Conservation (phyloP, 2,113 vertebrate species). For the Cyanoderma ruficeps region DNA sequence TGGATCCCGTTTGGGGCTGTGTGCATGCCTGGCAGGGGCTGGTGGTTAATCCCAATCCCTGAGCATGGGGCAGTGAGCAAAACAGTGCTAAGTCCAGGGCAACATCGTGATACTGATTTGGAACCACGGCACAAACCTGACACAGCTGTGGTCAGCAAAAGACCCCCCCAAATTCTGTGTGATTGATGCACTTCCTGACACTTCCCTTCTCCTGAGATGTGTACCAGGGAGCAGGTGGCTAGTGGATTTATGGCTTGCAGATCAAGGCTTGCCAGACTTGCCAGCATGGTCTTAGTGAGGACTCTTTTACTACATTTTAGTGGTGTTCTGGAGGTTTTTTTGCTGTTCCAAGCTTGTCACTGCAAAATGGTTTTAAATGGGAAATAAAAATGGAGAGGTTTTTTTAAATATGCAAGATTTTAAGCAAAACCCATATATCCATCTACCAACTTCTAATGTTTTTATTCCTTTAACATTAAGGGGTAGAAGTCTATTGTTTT, state of each 20-base stretch:
- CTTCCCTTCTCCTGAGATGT: background rate
- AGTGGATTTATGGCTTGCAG: background rate
- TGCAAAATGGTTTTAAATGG: background rate
- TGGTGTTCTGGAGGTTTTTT: background rate
- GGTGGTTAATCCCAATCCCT: background rate
- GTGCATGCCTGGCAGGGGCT: background rate
- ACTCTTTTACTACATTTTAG: background rate
- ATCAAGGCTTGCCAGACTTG: background rate
- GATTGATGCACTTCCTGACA: accelerated
- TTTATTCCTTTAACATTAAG: background rate
- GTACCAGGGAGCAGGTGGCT: background rate
- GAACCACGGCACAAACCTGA: background rate
- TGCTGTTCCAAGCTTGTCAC: background rate
- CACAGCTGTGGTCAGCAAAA: accelerated
- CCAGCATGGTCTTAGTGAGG: background rate
- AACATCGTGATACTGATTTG: accelerated
- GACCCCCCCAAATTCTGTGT: background rate
- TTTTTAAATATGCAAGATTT: background rate
- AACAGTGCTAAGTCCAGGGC: background rate
- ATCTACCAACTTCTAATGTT: background rate
- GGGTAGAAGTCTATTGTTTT: background rate
- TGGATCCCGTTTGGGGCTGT: accelerated
- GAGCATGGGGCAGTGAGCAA: accelerated
- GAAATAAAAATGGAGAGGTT: background rate
- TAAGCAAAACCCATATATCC: background rate